Evolutionary conservation across 1,140 invertebrate genomes (phyloP), one percentile per base, ranked within the genome.

Genomic region (Hypothenemus hampei): DNA sequence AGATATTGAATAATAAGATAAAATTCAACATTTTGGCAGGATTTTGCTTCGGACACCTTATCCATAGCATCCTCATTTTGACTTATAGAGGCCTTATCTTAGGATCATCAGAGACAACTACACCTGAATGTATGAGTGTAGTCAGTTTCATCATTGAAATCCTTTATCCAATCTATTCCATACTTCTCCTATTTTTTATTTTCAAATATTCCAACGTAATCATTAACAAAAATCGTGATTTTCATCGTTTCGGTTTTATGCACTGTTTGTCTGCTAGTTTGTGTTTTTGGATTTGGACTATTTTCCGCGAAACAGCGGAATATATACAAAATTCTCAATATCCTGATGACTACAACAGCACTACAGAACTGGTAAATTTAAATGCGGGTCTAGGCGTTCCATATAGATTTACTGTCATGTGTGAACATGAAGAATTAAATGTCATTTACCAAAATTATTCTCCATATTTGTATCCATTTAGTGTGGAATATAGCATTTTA

Each of bases 181-280:
- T 87, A 61, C 70, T 84, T 23, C 79, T 85, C 57, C 73, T 87
- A 1, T 87, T 80, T 69, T 85, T 87, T 63, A 81, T 85, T 52
- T 87, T 86, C 69, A 87, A 87, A 69, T 87, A 86, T 67, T 86
- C 83, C 2, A 87, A 86, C 64, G 83, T 86, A n/a, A 78, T 82
- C 22, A 81, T 82, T 29, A 81, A 82, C 65, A 72, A 75, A 51
- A 70, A 72, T 49, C 69, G 72, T 71, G 75, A 74, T 44, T 50
- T 86, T 11, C 80, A 81, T n/a, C 71, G 81, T 26, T 83, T 87
- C 59, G 82, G 78, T 3, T 72, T 86, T 21, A 87, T 87, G 85
- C 85, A 87, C 64, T 82, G 83, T 65, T 81, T 88, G 24, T 80
- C 82, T 0, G 79, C 83, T 43, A 83, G 81, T 61, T 67, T 87